Evolutionary conservation across 1,140 invertebrate genomes (phyloP).

Genomic region (Drosophila aff.): DNA sequence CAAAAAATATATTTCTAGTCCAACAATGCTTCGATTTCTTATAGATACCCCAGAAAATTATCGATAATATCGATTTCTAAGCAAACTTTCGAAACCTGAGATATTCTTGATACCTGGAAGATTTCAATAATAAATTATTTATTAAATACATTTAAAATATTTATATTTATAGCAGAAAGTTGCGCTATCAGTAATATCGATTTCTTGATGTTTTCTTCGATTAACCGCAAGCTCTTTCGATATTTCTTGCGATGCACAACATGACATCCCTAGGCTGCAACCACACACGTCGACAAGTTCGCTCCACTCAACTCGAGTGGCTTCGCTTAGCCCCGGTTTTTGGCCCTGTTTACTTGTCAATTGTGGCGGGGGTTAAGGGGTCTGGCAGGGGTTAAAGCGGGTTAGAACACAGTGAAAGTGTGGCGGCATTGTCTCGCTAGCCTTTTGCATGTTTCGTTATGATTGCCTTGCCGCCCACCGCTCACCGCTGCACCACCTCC

Average conservation of each 20-base stretch:
- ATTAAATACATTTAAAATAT: not conserved
- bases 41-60: not conserved
- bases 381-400: slow-evolving; percentile 12
- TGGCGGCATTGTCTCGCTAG: slow-evolving; percentile 25
- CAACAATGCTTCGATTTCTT: not conserved
- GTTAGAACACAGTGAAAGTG: slow-evolving; percentile 7
- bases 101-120: not conserved
- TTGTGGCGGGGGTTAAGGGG: slow-evolving; percentile 17
- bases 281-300: slow-evolving; percentile 38
- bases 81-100: not conserved
- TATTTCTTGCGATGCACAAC: not conserved
- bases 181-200: not conserved
- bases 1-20: not conserved
- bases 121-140: not conserved
- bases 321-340: slow-evolving; percentile 28
- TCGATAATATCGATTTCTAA: not conserved
- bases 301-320: slow-evolving; percentile 34
- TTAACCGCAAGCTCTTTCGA: not conserved
- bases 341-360: slow-evolving; percentile 50
- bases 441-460: slow-evolving; percentile 63
- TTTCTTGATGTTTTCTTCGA: not conserved
- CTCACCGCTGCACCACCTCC: not conserved
- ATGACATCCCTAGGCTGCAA: slow-evolving; percentile 1
- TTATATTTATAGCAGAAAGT: not conserved
- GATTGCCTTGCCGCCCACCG: slow-evolving; percentile 44